phyloP scores from a whole-genome alignment of 30 jellyfish, hydroid and myxozoan genomes.

The Phacellophora camtschatica region DNA sequence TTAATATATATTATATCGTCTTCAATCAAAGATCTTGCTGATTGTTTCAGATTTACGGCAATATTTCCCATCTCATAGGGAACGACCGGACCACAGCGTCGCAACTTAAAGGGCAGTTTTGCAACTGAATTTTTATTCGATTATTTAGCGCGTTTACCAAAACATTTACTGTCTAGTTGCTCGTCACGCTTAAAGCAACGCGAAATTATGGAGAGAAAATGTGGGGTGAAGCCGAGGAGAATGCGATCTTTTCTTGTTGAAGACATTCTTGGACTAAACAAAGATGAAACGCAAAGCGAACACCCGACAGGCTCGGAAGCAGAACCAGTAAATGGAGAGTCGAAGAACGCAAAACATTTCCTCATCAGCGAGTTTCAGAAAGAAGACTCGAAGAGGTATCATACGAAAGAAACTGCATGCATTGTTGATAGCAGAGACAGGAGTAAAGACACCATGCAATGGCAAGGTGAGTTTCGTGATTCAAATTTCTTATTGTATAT shows the following conservation, averaged over 20 bases:
- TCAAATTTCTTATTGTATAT: not conserved
- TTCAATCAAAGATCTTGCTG: too few species aligned
- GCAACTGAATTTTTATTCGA: too few species aligned
- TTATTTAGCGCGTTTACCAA: too few species aligned
- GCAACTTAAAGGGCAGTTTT: too few species aligned
- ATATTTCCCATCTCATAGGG: too few species aligned
- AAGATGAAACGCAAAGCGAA: slow-evolving; percentile 11
- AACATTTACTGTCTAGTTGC: too few species aligned
- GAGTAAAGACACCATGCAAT: not conserved
- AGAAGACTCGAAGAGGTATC: not conserved
- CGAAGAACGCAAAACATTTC: not conserved
- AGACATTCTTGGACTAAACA: slow-evolving; percentile 45
- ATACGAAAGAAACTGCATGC: not conserved
- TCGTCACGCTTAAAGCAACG: too few species aligned
- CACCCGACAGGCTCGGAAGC: too few species aligned
- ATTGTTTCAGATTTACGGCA: too few species aligned
- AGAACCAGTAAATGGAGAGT: too few species aligned
- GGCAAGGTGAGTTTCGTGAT: slow-evolving; percentile 33
- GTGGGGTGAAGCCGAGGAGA: slow-evolving; percentile 32
- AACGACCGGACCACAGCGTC: too few species aligned
- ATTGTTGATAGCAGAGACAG: not conserved
- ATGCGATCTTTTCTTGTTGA: slow-evolving; percentile 46
- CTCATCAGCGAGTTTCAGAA: not conserved
- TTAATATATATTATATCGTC: too few species aligned
- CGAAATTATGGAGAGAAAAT: slow-evolving; percentile 1